phyloP scores from a whole-genome alignment of 2,797 vertebrate species.

The Cottoperca gobio region DNA sequence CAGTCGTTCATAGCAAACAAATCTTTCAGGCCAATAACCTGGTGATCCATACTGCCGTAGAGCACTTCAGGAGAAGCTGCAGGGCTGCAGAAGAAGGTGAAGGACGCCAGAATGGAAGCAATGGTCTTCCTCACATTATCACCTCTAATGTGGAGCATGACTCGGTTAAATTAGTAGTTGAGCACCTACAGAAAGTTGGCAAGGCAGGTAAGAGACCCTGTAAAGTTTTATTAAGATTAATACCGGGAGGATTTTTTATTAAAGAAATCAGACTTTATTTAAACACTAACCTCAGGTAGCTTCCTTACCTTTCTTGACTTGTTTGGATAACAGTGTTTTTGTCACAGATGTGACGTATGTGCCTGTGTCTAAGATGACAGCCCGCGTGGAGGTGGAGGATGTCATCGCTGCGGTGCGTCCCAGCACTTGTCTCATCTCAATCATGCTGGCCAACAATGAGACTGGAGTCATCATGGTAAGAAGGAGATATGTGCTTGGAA shows the following conservation, averaged over 20 bases:
- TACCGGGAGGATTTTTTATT: background rate
- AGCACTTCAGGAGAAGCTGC: slow-evolving; percentile 81
- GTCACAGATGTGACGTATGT: slow-evolving; percentile 90
- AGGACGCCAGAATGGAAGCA: slow-evolving; percentile 33
- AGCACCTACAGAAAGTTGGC: slow-evolving; percentile 82
- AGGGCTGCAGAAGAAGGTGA: slow-evolving; percentile 17
- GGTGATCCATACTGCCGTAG: slow-evolving; percentile 89
- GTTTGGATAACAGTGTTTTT: slow-evolving; percentile 22
- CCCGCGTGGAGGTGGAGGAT: slow-evolving; percentile 88
- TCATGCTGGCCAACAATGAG: slow-evolving; percentile 99
- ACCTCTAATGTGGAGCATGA: slow-evolving; percentile 93
- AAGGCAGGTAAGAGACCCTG: slow-evolving; percentile 84
- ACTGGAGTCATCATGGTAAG: slow-evolving; percentile 96
- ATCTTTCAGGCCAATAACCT: slow-evolving; percentile 92
- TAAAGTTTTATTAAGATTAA: background rate
- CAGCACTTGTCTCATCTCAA: slow-evolving; percentile 91
- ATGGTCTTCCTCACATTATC: slow-evolving; percentile 86
- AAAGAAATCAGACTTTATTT: background rate
- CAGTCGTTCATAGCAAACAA: background rate
- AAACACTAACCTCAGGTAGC: background rate
- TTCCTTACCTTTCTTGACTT: background rate
- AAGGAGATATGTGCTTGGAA: background rate
- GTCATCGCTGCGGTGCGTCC: slow-evolving; percentile 88
- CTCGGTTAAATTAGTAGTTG: slow-evolving; percentile 87
- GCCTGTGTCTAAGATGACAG: slow-evolving; percentile 87